These are phyloP conservation scores for Coenonympha glycerion DNA, from an alignment of 2,888 invertebrate species.

Conservation along the genomic window DNA sequence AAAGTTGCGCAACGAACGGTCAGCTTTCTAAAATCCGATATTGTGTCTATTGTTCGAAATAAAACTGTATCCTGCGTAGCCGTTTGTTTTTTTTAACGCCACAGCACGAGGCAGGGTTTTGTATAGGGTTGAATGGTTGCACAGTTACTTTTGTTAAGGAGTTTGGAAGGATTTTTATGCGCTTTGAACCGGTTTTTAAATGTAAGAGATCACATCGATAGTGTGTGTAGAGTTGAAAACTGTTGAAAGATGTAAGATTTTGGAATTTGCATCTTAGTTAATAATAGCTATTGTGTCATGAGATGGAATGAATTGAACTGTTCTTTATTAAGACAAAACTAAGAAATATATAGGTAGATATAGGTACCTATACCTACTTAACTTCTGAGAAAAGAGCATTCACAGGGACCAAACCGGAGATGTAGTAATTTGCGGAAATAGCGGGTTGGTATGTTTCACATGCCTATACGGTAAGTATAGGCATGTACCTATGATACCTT, in stretches of 20 bases:
- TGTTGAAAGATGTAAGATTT: not conserved
- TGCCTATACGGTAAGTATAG: no score
- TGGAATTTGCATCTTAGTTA: not conserved
- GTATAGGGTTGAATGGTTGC: constrained; percentile 5
- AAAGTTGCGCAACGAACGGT: constrained; percentile 67
- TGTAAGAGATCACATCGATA: not conserved
- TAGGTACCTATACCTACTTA: no score
- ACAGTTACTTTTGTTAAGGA: constrained; percentile 13
- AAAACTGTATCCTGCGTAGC: constrained; percentile 38
- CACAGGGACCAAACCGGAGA: no score
- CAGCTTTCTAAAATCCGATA: constrained; percentile 68
- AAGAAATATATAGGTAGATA: no score
- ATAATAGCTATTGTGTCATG: not conserved
- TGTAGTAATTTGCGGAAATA: no score
- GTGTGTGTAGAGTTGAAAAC: not conserved
- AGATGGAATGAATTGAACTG: no score
- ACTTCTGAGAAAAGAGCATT: no score
- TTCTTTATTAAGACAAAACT: no score
- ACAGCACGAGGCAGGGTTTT: constrained; percentile 17
- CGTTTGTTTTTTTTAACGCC: constrained; percentile 20
- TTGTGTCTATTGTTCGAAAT: constrained; percentile 49
- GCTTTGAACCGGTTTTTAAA: not conserved
- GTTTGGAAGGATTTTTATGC: not conserved
- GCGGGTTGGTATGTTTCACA: no score
- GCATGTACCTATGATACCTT: no score